phyloP scores from a whole-genome alignment of 1,140 invertebrate species.

The Hormaphis cornu region DNA sequence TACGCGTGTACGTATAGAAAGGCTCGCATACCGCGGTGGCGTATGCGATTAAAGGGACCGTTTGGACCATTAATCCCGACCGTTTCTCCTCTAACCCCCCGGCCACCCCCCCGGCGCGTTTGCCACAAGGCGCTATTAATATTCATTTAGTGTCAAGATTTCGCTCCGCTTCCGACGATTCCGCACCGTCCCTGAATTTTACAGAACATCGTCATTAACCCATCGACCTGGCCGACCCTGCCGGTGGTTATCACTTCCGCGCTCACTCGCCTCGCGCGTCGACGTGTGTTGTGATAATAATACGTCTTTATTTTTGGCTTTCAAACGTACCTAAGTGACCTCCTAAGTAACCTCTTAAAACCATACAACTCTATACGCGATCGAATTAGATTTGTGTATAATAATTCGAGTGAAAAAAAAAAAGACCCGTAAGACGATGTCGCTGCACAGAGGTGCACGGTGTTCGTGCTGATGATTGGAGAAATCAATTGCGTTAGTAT shows the following conservation, averaged over 20 bases:
- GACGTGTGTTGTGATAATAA: not conserved
- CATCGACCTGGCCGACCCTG: not conserved
- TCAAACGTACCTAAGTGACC: too few species aligned
- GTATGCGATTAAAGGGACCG: not conserved
- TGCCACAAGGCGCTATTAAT: slow-evolving; percentile 30
- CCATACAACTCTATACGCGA: too few species aligned
- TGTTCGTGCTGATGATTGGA: too few species aligned
- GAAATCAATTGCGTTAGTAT: too few species aligned
- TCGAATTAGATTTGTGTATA: too few species aligned
- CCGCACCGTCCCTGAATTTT: not conserved
- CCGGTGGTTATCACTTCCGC: too few species aligned
- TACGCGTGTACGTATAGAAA: too few species aligned
- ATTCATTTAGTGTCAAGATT: slow-evolving; percentile 32
- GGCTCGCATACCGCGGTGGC: too few species aligned
- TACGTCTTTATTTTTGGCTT: not conserved
- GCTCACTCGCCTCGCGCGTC: not conserved
- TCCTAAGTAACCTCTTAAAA: too few species aligned
- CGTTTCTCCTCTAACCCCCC: not conserved
- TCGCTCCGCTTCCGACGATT: slow-evolving; percentile 12
- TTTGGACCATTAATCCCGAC: slow-evolving; percentile 28
- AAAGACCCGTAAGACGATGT: too few species aligned
- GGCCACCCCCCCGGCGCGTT: not conserved
- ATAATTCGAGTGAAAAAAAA: too few species aligned
- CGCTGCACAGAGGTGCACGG: too few species aligned
- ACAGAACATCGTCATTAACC: slow-evolving; percentile 21